Evolutionary conservation across 1,140 invertebrate genomes (phyloP).

Genomic region (Eueides isabella): DNA sequence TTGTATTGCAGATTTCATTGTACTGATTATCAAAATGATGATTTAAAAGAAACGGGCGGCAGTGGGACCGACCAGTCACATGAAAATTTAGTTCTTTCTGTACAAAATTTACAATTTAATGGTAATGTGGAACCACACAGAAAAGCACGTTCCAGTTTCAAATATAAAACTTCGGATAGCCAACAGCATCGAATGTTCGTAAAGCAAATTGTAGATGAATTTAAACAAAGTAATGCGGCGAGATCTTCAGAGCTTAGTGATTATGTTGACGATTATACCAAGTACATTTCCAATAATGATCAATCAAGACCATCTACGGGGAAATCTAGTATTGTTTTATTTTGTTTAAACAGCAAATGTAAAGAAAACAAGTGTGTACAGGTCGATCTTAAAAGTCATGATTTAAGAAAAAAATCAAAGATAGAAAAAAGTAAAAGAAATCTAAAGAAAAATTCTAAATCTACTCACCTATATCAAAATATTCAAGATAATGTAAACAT

Average conservation of each 20-base stretch:
- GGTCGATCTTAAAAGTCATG: slow-evolving; percentile 42
- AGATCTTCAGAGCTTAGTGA: slow-evolving; percentile 57
- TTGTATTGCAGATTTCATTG: slow-evolving; percentile 54
- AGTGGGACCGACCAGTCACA: slow-evolving; percentile 37
- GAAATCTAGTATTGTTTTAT: slow-evolving; percentile 58
- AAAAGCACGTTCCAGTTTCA: slow-evolving; percentile 64
- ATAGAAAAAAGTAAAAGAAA: slow-evolving; percentile 33
- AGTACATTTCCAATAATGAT: slow-evolving; percentile 60
- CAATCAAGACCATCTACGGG: slow-evolving; percentile 56
- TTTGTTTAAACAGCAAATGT: slow-evolving; percentile 34
- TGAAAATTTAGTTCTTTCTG: slow-evolving; percentile 60
- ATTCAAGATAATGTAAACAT: background rate
- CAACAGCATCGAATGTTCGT: slow-evolving; percentile 73
- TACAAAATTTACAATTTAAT: slow-evolving; percentile 70
- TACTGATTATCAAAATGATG: slow-evolving; percentile 36
- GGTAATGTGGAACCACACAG: slow-evolving; percentile 57
- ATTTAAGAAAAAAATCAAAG: slow-evolving; percentile 41
- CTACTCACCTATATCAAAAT: background rate
- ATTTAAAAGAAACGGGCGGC: slow-evolving; percentile 35
- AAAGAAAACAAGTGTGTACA: slow-evolving; percentile 54
- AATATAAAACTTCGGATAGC: slow-evolving; percentile 60
- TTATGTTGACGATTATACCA: slow-evolving; percentile 69
- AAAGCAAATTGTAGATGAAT: slow-evolving; percentile 61
- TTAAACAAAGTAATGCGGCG: slow-evolving; percentile 46
- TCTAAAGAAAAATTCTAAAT: slow-evolving; percentile 22